Evolutionary conservation across 2,797 vertebrate species (phyloP).

Genomic region (Mus spretus): DNA sequence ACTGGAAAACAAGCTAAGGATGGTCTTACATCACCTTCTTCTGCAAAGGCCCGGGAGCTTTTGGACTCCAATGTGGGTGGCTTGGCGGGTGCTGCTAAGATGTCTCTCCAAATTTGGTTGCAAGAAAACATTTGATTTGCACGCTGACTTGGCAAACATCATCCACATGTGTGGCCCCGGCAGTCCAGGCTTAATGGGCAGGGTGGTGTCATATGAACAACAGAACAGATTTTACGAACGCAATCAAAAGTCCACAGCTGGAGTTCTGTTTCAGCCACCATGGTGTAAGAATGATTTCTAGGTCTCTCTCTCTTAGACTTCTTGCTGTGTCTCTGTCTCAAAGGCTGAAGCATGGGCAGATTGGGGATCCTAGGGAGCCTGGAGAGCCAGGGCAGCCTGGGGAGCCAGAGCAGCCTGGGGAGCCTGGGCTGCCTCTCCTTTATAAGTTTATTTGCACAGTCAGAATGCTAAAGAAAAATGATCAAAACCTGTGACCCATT

Average conservation of each 20-base stretch:
- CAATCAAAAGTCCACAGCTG: background rate
- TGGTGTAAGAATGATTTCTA: background rate
- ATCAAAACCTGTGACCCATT: background rate
- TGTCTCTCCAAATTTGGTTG: constrained; percentile 32
- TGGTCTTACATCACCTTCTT: background rate
- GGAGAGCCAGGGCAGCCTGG: background rate
- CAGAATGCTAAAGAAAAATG: background rate
- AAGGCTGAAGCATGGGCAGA: background rate
- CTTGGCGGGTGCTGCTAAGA: background rate
- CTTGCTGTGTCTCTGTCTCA: background rate
- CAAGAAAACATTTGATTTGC: constrained; percentile 30
- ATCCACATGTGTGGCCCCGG: background rate
- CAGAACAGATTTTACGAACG: background rate
- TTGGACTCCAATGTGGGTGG: background rate
- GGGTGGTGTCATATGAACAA: background rate
- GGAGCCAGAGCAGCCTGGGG: too few relatives aligned
- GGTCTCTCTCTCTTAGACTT: background rate
- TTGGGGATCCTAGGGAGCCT: too few relatives aligned
- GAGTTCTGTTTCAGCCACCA: background rate
- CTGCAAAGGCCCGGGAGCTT: background rate
- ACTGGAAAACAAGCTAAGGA: constrained; percentile 20
- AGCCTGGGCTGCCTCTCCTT: background rate
- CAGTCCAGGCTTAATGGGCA: background rate
- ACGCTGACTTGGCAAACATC: background rate
- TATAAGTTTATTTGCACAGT: background rate